phyloP scores from a whole-genome alignment of 2,888 invertebrate genomes.

The Biston betularia region DNA sequence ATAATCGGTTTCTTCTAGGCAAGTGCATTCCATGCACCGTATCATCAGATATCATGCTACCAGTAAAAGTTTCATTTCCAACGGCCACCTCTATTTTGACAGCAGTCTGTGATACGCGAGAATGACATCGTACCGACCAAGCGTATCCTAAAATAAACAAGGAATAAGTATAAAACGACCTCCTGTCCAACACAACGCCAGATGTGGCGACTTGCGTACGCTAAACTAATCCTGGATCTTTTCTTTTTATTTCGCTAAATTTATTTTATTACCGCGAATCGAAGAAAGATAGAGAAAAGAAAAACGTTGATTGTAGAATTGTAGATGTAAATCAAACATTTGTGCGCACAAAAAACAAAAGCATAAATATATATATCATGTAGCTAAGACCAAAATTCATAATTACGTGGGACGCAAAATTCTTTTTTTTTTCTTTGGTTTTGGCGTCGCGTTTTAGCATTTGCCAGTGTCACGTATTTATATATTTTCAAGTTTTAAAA shows the following conservation, averaged over 20 bases:
- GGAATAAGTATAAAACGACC: constrained; percentile 22
- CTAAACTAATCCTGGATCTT: constrained; percentile 4
- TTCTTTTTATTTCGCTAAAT: constrained; percentile 2
- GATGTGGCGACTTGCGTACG: constrained; percentile 30
- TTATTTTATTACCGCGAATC: constrained; percentile 1
- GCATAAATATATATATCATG: not conserved
- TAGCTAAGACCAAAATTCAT: too few relatives aligned
- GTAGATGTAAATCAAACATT: not conserved
- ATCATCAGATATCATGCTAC: too few relatives aligned
- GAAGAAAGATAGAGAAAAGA: not conserved
- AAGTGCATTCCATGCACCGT: too few relatives aligned
- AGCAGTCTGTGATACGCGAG: constrained; percentile 7
- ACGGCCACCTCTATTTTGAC: not conserved
- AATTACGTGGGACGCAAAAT: too few relatives aligned
- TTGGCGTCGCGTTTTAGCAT: too few relatives aligned
- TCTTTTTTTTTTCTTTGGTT: too few relatives aligned
- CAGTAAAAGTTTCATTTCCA: not conserved
- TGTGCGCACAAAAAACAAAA: not conserved
- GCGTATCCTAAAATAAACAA: constrained; percentile 4
- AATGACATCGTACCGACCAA: constrained; percentile 5
- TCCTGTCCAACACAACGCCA: constrained; percentile 23
- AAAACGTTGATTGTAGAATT: not conserved
- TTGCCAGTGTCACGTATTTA: too few relatives aligned
- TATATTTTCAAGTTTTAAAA: too few relatives aligned
- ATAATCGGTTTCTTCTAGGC: too few relatives aligned